phyloP scores from a whole-genome alignment of 2,888 invertebrate genomes.

The Eilema depressum region DNA sequence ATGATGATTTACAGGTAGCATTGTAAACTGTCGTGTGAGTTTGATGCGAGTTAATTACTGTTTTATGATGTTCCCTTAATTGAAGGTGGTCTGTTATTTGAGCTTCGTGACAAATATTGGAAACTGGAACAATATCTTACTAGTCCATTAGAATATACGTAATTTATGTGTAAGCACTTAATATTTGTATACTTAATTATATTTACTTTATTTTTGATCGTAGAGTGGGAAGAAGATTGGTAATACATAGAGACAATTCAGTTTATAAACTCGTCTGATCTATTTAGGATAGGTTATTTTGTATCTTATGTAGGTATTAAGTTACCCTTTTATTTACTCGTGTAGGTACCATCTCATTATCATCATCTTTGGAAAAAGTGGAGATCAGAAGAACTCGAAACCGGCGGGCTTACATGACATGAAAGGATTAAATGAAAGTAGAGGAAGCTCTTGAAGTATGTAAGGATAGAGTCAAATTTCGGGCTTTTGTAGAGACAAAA shows the following conservation, averaged over 20 bases:
- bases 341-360: too few relatives aligned
- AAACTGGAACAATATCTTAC: background rate
- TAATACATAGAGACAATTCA: background rate
- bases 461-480: too few relatives aligned
- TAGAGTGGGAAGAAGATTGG: too few relatives aligned
- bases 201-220: background rate
- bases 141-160: conserved; percentile 4
- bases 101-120: background rate
- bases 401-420: too few relatives aligned
- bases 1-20: conserved; percentile 27
- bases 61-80: conserved; percentile 17
- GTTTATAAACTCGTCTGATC: background rate
- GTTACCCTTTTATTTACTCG: too few relatives aligned
- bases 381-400: too few relatives aligned
- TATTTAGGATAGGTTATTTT: background rate
- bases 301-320: background rate
- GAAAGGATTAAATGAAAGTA: too few relatives aligned
- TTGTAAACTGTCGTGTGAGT: conserved; percentile 29
- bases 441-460: too few relatives aligned
- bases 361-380: too few relatives aligned
- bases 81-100: conserved; percentile 9
- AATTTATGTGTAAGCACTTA: background rate
- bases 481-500: too few relatives aligned
- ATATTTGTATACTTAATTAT: background rate
- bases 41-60: conserved; percentile 23